Evolutionary conservation across 1,140 invertebrate species (phyloP).

Genomic region (Myzus persicae): DNA sequence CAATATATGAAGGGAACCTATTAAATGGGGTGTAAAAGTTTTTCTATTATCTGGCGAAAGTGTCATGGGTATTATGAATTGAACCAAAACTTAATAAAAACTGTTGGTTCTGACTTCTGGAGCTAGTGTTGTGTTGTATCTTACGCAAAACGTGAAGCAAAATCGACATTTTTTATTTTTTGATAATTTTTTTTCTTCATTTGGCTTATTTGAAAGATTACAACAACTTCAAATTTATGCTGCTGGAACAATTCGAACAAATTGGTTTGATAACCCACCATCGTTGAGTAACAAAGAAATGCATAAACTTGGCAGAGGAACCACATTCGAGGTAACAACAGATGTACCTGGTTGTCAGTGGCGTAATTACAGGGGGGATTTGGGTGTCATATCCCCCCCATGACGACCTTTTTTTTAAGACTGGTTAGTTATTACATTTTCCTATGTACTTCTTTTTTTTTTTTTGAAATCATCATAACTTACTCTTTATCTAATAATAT

Average conservation of each 20-base stretch:
- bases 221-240: conserved; percentile 51
- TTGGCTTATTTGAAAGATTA: conserved; percentile 55
- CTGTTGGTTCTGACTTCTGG: conserved; percentile 52
- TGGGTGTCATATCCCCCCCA: too few species aligned
- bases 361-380: too few species aligned
- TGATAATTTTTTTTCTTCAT: conserved; percentile 29
- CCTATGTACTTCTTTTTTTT: too few species aligned
- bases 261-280: conserved; percentile 57
- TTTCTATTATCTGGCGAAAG: conserved; percentile 61
- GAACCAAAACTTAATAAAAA: conserved; percentile 42
- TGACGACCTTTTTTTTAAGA: too few species aligned
- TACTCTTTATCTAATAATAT: too few species aligned
- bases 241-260: conserved; percentile 58
- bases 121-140: conserved; percentile 30
- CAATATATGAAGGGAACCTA: conserved; percentile 52
- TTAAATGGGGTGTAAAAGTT: conserved; percentile 57
- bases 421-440: too few species aligned
- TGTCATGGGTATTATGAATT: conserved; percentile 61
- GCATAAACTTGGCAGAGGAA: conserved; percentile 59
- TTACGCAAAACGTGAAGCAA: conserved; percentile 33
- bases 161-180: conserved; percentile 60
- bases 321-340: background rate
- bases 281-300: conserved; percentile 59
- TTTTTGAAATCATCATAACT: too few species aligned
- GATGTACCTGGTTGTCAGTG: conserved; percentile 24